These are phyloP conservation scores for Portevinia maculata DNA, from an alignment of 2,888 invertebrate genomes.

Conservation along the genomic window DNA sequence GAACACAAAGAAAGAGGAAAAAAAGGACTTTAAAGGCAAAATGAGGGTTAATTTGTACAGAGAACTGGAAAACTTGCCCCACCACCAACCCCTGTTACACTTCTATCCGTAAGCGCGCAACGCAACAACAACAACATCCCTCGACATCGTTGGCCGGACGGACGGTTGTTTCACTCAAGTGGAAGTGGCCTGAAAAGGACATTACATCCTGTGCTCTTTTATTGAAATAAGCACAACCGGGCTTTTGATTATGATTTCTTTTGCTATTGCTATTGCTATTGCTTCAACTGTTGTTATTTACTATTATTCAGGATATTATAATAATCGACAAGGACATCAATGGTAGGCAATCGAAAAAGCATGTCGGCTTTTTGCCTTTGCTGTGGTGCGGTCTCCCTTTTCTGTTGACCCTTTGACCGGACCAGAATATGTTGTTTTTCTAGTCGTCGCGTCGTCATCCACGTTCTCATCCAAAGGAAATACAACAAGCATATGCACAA, in stretches of 20 bases:
- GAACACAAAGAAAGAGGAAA: constrained; percentile 4
- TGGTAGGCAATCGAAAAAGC: constrained; percentile 22
- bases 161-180: constrained; percentile 29
- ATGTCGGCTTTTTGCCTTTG: constrained; percentile 35
- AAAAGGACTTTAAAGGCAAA: constrained; percentile 36
- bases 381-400: constrained; percentile 1
- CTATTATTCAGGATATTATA: constrained; percentile 56
- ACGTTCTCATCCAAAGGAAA: background rate
- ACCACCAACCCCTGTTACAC: constrained; percentile 11
- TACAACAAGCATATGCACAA: constrained; percentile 44
- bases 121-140: background rate
- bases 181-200: constrained; percentile 49
- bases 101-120: background rate
- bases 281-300: constrained; percentile 51
- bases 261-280: constrained; percentile 32
- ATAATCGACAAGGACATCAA: constrained; percentile 66
- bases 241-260: constrained; percentile 42
- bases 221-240: constrained; percentile 28
- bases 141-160: background rate
- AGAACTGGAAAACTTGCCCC: constrained; percentile 20
- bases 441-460: constrained; percentile 1
- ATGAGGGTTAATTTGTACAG: constrained; percentile 61
- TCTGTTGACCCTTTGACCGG: constrained; percentile 62
- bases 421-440: constrained; percentile 27
- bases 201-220: constrained; percentile 38